phyloP scores from a whole-genome alignment of 92 coral and sea anemone species.

The Zoanthus sansibaricus region DNA sequence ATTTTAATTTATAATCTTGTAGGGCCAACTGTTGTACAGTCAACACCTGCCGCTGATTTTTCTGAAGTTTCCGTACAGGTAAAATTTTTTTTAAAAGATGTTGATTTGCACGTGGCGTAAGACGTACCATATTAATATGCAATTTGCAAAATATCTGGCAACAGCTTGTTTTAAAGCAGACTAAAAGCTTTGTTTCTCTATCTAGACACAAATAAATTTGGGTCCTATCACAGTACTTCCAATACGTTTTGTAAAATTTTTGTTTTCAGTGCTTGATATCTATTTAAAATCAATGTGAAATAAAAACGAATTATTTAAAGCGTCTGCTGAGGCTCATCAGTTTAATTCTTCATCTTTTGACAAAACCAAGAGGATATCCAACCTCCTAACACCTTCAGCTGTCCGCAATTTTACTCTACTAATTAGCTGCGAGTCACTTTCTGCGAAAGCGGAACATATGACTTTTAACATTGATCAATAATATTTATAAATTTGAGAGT shows the following conservation, averaged over 20 bases:
- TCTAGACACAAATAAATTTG: background rate
- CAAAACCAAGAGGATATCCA: background rate
- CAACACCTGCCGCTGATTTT: constrained; percentile 9
- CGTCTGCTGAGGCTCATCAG: background rate
- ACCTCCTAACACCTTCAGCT: background rate
- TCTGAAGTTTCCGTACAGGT: constrained; percentile 10
- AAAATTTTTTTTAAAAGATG: background rate
- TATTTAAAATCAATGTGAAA: background rate
- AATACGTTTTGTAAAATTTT: background rate
- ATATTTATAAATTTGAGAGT: no score
- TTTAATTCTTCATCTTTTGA: background rate
- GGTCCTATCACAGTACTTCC: background rate
- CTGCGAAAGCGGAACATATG: no score
- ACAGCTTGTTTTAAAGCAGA: background rate
- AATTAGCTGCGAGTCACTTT: background rate
- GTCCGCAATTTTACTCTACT: background rate
- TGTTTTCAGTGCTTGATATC: background rate
- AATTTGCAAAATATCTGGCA: background rate
- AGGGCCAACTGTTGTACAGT: constrained; percentile 18
- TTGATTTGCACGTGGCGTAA: background rate
- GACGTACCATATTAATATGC: background rate
- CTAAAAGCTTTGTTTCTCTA: background rate
- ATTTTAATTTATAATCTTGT: no score
- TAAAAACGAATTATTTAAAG: background rate
- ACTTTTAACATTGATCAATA: no score